Percentiles rank a stretch among this genome's conserved stretches.
Evolutionary conservation across 2,797 vertebrate genomes (phyloP).

Genomic region (Phoxinus dragarum): DNA sequence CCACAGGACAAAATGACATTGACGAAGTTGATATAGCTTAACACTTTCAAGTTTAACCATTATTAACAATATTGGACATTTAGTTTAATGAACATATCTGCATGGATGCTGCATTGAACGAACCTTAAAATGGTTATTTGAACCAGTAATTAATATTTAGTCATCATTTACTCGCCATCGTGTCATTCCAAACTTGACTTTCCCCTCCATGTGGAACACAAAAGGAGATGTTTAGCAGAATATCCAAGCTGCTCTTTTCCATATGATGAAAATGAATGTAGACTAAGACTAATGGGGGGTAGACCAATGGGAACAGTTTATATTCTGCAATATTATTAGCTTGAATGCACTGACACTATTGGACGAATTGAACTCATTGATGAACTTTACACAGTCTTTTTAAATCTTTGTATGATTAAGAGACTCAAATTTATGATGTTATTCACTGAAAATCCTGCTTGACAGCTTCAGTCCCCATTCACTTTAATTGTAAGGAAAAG

Average conservation of each 20-base stretch:
- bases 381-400: neutral
- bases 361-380: neutral
- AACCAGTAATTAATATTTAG: neutral
- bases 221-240: constrained; percentile 3
- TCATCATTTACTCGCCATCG: neutral
- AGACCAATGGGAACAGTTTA: neutral
- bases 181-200: neutral
- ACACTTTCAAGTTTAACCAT: neutral
- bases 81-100: neutral
- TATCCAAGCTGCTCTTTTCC: constrained; percentile 13
- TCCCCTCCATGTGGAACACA: neutral
- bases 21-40: neutral
- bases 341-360: neutral
- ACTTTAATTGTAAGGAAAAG: neutral
- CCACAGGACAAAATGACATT: neutral
- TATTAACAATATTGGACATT: neutral
- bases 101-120: constrained; percentile 6
- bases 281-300: neutral
- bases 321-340: neutral
- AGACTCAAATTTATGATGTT: neutral
- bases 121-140: constrained; percentile 31
- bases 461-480: neutral
- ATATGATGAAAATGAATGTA: neutral
- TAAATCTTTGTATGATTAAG: neutral
- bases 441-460: neutral